phyloP scores from a whole-genome alignment of 2,888 invertebrate species.

The Drosophila flavopinicola region DNA sequence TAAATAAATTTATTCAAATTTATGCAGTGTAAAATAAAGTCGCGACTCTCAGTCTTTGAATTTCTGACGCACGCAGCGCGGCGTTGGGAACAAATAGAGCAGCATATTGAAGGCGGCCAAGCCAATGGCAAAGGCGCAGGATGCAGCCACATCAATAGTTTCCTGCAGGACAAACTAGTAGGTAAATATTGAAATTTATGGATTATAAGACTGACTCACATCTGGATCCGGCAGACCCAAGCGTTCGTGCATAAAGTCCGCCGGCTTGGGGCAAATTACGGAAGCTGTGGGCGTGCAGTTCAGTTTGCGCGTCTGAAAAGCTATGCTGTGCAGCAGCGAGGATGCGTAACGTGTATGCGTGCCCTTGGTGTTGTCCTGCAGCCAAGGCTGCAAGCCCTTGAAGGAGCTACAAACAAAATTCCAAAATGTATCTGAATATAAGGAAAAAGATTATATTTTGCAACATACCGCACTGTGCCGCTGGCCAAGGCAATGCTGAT shows the following conservation, averaged over 20 bases:
- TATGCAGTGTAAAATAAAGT: constrained; percentile 7
- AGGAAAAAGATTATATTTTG: background rate
- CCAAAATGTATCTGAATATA: background rate
- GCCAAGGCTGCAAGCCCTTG: constrained; percentile 92
- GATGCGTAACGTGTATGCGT: constrained; percentile 92
- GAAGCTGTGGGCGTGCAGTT: constrained; percentile 85
- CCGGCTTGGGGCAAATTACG: constrained; percentile 83
- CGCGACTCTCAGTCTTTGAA: constrained; percentile 86
- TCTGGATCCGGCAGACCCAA: constrained; percentile 83
- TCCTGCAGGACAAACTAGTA: constrained; percentile 85
- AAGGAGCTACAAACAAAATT: constrained; percentile 87
- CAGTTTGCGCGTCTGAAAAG: constrained; percentile 87
- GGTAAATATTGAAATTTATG: constrained; percentile 77
- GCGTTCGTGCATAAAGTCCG: constrained; percentile 83
- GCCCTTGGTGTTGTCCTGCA: constrained; percentile 91
- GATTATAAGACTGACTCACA: constrained; percentile 84
- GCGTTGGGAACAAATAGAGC: constrained; percentile 93
- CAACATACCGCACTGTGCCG: constrained; percentile 89
- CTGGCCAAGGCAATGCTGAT: constrained; percentile 89
- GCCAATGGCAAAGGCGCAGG: constrained; percentile 92
- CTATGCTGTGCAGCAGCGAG: constrained; percentile 89
- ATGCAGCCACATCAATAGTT: constrained; percentile 90
- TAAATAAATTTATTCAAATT: constrained; percentile 16
- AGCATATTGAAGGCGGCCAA: constrained; percentile 93
- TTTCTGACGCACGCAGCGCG: constrained; percentile 93